Evolutionary conservation across 2,888 invertebrate species (phyloP), one percentile per base, ranked within the genome.

Genomic region (Rhorus exstirpatorius): DNA sequence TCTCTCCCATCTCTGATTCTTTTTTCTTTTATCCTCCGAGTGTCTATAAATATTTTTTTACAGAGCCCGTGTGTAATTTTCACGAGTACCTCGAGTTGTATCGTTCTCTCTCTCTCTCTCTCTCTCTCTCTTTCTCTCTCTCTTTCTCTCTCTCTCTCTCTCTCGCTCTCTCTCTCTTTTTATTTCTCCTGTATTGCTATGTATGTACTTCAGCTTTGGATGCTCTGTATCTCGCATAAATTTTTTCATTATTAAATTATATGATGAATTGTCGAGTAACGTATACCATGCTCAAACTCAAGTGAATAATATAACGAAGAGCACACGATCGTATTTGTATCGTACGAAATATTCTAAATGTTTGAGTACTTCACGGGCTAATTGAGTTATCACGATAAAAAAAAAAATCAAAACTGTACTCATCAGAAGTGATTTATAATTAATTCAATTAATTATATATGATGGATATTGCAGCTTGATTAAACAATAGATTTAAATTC

Each of bases 21-120:
- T n/a, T n/a, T 24, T 41, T 68, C 8, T 53, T 70, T 70, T 12
- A 26, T 6, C 17, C 67, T 38, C 58, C 8, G 17, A 44, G 8
- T 17, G 49, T 68, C 46, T 26, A 77, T 77, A 68, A 77, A 68
- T 77, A 68, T 77, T 68, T 67, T 46, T 46, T 12, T 67, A 35
- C 60, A n/a, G 46, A 26, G 31, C n/a, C 21, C 26, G 4, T 55
- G 68, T 76, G 60, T 60, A 41, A 60, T 68, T 68, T 41, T 60
- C 60, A 38, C 44, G 60, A 51, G 24, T 41, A 38, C 49, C 17
- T 46, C 38, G 21, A 41, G 31, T 44, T 46, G 17, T 58, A 24
- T 46, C n/a, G n/a, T n/a, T n/a, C n/a, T n/a, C n/a, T n/a, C n/a
- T n/a, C n/a, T n/a, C n/a, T n/a, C n/a, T n/a, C 55, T 14, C 35